Conservation (phyloP, 2,797 vertebrate genomes). For the Hoplostethus atlanticus region DNA sequence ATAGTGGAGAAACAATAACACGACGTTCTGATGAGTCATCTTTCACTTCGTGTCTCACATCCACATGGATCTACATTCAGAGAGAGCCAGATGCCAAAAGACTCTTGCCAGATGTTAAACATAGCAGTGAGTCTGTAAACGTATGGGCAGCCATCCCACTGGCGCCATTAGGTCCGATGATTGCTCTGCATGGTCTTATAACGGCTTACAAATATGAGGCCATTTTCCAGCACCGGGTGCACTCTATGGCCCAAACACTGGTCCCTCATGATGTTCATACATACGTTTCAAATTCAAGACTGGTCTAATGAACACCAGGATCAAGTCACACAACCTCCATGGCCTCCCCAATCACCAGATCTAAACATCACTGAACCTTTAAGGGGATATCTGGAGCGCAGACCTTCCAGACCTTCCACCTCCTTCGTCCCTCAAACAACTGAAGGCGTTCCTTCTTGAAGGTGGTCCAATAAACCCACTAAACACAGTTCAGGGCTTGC, state of each 20-base stretch:
- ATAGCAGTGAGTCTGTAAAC: neutral
- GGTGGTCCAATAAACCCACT: no score
- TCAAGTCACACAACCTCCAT: no score
- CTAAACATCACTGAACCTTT: no score
- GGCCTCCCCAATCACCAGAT: no score
- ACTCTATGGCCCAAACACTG: neutral
- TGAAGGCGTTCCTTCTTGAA: no score
- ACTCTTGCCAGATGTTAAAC: neutral
- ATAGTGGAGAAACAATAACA: neutral
- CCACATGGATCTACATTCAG: neutral
- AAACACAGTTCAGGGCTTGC: no score
- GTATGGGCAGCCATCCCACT: slow-evolving; percentile 5
- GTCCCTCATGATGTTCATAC: no score
- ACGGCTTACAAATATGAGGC: neutral
- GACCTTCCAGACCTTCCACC: no score
- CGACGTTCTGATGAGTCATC: neutral
- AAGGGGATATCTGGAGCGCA: no score
- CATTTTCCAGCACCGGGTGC: neutral
- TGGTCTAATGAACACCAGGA: no score
- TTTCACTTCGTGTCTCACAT: neutral
- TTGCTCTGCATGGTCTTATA: slow-evolving; percentile 7
- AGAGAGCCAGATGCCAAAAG: neutral
- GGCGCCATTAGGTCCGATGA: slow-evolving; percentile 8
- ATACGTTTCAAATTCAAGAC: no score
- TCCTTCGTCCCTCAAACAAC: no score